phyloP scores from a whole-genome alignment of 2,113 vertebrate species.

The Rhinogobius similis region DNA sequence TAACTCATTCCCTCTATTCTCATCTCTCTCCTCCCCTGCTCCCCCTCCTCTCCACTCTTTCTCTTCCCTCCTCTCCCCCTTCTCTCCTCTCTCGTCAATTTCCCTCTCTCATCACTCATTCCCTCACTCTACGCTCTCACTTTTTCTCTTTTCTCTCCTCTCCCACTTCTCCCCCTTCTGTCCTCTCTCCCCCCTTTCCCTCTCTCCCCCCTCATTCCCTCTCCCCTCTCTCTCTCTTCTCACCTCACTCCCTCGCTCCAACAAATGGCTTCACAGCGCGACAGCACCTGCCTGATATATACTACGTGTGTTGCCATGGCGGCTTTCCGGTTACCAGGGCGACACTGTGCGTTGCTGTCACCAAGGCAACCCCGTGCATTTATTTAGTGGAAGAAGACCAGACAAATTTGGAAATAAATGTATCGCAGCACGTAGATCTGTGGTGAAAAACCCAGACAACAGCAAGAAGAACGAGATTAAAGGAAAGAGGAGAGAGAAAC shows the following conservation, averaged over 20 bases:
- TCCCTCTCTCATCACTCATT: background rate
- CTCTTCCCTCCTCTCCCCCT: constrained; percentile 51
- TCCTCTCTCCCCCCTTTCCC: background rate
- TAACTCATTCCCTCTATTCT: too few relatives aligned
- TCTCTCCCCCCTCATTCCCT: constrained; percentile 40
- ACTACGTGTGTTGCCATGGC: constrained; percentile 75
- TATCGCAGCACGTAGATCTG: constrained; percentile 41
- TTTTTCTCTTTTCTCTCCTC: too few relatives aligned
- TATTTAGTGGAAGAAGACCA: background rate
- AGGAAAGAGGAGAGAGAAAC: background rate
- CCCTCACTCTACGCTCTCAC: too few relatives aligned
- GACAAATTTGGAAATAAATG: background rate
- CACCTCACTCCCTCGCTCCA: constrained; percentile 40
- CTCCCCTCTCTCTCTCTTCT: constrained; percentile 3
- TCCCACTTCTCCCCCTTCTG: background rate
- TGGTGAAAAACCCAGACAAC: background rate
- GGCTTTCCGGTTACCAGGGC: constrained; percentile 70
- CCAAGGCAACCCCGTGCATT: constrained; percentile 23
- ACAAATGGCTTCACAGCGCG: constrained; percentile 84
- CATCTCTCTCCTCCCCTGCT: too few relatives aligned
- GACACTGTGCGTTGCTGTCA: constrained; percentile 68
- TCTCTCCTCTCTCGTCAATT: constrained; percentile 52
- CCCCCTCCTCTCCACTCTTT: too few relatives aligned
- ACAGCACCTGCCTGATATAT: constrained; percentile 78
- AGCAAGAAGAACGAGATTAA: background rate